phyloP scores from a whole-genome alignment of 2,888 invertebrate genomes.

The Amorpha juglandis region DNA sequence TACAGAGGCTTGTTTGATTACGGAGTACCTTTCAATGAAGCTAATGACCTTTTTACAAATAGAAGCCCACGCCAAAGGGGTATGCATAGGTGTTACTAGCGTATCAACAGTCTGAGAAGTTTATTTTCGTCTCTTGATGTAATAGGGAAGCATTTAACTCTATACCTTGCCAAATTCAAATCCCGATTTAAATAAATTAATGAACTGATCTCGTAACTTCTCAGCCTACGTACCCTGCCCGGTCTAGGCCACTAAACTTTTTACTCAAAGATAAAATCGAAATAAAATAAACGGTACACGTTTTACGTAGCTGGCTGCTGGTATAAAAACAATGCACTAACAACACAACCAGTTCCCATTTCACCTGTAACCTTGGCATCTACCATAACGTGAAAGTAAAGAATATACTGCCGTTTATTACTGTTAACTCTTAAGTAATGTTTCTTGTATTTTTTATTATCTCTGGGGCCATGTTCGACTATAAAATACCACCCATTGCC shows the following conservation, averaged over 20 bases:
- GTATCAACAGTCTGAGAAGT: too few species aligned
- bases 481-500: conserved; percentile 45
- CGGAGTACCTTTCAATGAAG: background rate
- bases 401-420: conserved; percentile 47
- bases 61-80: too few species aligned
- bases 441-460: conserved; percentile 54
- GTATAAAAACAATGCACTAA: conserved; percentile 14
- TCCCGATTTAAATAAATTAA: too few species aligned
- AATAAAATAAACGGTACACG: background rate
- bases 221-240: too few species aligned
- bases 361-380: conserved; percentile 31
- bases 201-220: too few species aligned
- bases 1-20: background rate
- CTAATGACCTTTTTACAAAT: too few species aligned
- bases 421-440: conserved; percentile 47
- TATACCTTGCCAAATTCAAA: too few species aligned
- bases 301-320: background rate
- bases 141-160: too few species aligned
- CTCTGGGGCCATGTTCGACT: conserved; percentile 34
- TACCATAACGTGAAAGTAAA: conserved; percentile 50
- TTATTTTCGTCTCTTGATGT: too few species aligned
- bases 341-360: conserved; percentile 26
- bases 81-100: too few species aligned
- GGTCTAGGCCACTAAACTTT: background rate
- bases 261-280: background rate